Percentiles rank a stretch among this genome's conserved stretches.
Evolutionary conservation across 2,113 vertebrate genomes (phyloP).

Genomic region (Stomatorhinus ivindoensis): DNA sequence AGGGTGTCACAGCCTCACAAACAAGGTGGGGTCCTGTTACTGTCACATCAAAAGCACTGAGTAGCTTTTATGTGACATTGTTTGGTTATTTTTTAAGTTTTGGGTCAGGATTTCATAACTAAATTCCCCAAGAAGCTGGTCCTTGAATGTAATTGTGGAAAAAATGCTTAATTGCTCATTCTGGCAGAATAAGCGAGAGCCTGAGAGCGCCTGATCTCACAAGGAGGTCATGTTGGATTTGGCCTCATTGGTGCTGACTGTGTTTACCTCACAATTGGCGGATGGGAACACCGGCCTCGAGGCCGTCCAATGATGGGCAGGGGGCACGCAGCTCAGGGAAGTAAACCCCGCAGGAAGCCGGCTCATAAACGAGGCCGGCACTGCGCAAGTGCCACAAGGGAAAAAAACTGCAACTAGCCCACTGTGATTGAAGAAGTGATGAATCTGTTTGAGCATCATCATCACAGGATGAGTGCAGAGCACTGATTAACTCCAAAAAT

Average conservation of each 20-base stretch:
- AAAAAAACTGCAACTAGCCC: background rate
- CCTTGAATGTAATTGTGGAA: background rate
- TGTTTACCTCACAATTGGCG: constrained; percentile 50
- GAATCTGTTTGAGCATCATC: background rate
- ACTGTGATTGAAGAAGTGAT: background rate
- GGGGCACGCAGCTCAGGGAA: background rate
- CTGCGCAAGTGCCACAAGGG: background rate
- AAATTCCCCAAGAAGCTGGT: background rate
- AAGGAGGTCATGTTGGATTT: constrained; percentile 45
- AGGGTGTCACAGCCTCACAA: background rate
- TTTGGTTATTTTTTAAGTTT: background rate
- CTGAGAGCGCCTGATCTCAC: constrained; percentile 22
- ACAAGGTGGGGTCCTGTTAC: background rate
- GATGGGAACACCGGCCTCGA: constrained; percentile 32
- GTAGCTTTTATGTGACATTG: background rate
- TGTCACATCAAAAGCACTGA: background rate
- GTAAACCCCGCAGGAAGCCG: background rate
- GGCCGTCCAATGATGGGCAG: constrained; percentile 48
- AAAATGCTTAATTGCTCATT: background rate
- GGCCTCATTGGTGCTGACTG: constrained; percentile 51
- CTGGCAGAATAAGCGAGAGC: background rate
- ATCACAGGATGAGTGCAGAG: background rate
- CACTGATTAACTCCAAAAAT: background rate
- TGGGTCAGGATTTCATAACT: background rate
- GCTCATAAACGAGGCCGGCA: background rate